A percentile compares a stretch with the other conserved stretches of the same genome.
Conservation (phyloP, 2,113 vertebrate species). For the Tyrannus savana region DNA sequence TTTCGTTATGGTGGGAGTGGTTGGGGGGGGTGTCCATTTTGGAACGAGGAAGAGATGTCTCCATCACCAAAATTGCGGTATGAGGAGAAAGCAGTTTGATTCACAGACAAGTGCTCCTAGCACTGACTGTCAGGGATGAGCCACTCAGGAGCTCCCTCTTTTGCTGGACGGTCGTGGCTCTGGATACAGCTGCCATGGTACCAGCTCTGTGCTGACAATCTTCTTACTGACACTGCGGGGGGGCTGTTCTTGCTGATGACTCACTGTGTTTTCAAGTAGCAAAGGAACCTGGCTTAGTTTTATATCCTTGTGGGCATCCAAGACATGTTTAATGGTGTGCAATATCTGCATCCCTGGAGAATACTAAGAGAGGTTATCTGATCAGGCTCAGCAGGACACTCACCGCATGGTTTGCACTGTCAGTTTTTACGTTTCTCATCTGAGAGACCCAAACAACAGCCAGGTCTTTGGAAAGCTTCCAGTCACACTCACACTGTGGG, state of each 20-base stretch:
- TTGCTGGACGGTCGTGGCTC: not conserved
- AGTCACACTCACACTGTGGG: not conserved
- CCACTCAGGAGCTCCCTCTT: not conserved
- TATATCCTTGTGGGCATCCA: not conserved
- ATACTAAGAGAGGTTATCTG: not conserved
- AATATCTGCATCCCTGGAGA: not conserved
- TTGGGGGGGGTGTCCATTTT: not conserved
- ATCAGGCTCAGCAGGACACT: not conserved
- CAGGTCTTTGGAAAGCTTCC: constrained; percentile 7
- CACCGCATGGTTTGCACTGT: not conserved
- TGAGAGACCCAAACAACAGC: not conserved
- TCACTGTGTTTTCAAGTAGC: not conserved
- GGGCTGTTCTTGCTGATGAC: not conserved
- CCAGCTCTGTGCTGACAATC: accelerated
- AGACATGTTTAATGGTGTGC: constrained; percentile 8
- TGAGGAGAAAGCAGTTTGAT: not conserved
- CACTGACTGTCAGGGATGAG: accelerated
- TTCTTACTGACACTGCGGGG: not conserved
- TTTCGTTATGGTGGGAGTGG: not conserved
- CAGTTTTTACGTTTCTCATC: not conserved
- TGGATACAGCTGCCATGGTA: accelerated
- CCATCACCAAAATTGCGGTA: accelerated
- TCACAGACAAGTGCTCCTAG: not conserved
- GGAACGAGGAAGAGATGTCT: not conserved
- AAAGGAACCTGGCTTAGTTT: not conserved